Evolutionary conservation across 2,888 invertebrate species (phyloP), one percentile per base, ranked within the genome.

Genomic region (Amphipyra tragopoginis): DNA sequence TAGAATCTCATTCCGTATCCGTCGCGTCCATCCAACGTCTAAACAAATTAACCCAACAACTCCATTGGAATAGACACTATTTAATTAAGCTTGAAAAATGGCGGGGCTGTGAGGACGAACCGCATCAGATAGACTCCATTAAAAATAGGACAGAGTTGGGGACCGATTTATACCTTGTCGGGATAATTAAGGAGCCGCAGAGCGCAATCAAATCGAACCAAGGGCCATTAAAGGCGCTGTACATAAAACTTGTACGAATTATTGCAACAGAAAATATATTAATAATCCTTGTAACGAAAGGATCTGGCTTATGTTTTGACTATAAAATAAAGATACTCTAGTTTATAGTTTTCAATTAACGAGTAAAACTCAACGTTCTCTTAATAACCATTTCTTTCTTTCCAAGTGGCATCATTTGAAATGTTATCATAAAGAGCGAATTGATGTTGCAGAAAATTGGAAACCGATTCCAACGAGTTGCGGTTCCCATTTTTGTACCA

Each of bases 21-120:
- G 56, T 65, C 56, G 72, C 61, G 54, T 64, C 51, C 57, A 44
- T 48, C 57, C 56, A 58, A 71, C 53, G 62, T 75, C 69, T 65
- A 73, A 79, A 81, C 78, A 80, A 82, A 79, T 82, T 75, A 79
- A 78, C 58, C 65, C 44, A 70, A 75, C 75, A 72, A 53, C 64
- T 71, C 61, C 51, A 69, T 68, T 58, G 43, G 71, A 72, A 60
- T 57, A 73, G 68, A 79, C 68, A 79, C 82, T 80, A 81, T 83
- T 85, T 82, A 84, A 85, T 86, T 86, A 85, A 81, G 77, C 63
- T 61, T 84, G 84, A 86, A 86, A 85, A 84, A 85, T 83, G 72
- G 56, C 59, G 52, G 67, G 72, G 59, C 60, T 75, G 52, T 64
- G 52, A 62, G 65, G 53, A 38, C 57, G 48, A 57, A 63, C 66